Conservation (phyloP, 2,113 vertebrate genomes). For the Lamprologus tigripictilis region DNA sequence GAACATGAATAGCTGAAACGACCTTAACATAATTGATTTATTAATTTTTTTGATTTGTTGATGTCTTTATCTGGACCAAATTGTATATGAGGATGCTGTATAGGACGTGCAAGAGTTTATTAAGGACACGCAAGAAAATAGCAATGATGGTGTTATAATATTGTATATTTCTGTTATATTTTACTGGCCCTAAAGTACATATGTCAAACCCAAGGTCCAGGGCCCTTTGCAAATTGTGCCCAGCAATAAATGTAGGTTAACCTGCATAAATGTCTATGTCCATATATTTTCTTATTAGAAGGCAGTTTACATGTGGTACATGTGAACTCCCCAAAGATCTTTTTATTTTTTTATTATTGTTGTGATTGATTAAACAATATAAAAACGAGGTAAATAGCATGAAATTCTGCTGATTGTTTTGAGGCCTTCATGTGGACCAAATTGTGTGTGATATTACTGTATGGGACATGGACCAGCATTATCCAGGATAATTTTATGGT, state of each 20-base stretch:
- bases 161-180: background rate
- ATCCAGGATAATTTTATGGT: background rate
- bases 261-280: background rate
- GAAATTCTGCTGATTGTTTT: background rate
- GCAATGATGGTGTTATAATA: background rate
- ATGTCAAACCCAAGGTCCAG: background rate
- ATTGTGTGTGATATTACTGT: background rate
- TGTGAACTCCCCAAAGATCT: background rate
- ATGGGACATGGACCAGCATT: background rate
- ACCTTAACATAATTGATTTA: background rate
- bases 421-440: accelerated
- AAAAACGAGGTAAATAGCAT: background rate
- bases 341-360: background rate
- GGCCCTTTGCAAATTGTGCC: background rate
- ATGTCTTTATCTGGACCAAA: background rate
- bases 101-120: background rate
- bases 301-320: background rate
- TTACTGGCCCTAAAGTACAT: background rate
- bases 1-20: accelerated
- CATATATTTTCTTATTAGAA: background rate
- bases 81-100: background rate
- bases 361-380: background rate
- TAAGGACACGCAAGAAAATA: background rate
- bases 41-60: background rate
- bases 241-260: background rate